phyloP scores from a whole-genome alignment of 2,888 invertebrate genomes.

The Lymantria monacha region DNA sequence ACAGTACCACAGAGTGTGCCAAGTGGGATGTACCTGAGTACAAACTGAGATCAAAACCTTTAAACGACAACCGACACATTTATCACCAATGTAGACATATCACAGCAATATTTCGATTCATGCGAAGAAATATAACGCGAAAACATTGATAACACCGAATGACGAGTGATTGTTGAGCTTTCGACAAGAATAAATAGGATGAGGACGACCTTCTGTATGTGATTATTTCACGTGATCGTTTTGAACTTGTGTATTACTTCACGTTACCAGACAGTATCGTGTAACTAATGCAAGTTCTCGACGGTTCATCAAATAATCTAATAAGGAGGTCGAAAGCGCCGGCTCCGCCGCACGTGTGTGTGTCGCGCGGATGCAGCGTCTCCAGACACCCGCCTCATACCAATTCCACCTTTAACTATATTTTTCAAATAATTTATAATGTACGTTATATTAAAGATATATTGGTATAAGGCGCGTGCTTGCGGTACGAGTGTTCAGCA shows the following conservation, averaged over 20 bases:
- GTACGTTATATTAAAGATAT: neutral
- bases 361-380: constrained; percentile 62
- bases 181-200: constrained; percentile 56
- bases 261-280: constrained; percentile 7
- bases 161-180: constrained; percentile 58
- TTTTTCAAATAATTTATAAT: constrained; percentile 6
- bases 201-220: constrained; percentile 54
- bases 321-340: constrained; percentile 66
- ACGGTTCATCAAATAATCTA: constrained; percentile 43
- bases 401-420: constrained; percentile 34
- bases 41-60: constrained; percentile 55
- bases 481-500: constrained; percentile 61
- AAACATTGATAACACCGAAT: constrained; percentile 73
- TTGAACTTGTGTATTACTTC: constrained; percentile 23
- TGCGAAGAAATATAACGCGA: constrained; percentile 77
- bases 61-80: constrained; percentile 59
- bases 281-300: constrained; percentile 28
- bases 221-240: constrained; percentile 34
- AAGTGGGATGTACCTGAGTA: constrained; percentile 76
- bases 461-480: constrained; percentile 54
- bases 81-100: constrained; percentile 61
- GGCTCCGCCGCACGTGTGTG: constrained; percentile 78
- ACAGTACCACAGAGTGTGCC: constrained; percentile 77
- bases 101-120: constrained; percentile 73
- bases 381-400: constrained; percentile 49